These are phyloP conservation scores for Scrobipalpa atriplicella DNA, from an alignment of 2,888 invertebrate species.

Conservation along the genomic window DNA sequence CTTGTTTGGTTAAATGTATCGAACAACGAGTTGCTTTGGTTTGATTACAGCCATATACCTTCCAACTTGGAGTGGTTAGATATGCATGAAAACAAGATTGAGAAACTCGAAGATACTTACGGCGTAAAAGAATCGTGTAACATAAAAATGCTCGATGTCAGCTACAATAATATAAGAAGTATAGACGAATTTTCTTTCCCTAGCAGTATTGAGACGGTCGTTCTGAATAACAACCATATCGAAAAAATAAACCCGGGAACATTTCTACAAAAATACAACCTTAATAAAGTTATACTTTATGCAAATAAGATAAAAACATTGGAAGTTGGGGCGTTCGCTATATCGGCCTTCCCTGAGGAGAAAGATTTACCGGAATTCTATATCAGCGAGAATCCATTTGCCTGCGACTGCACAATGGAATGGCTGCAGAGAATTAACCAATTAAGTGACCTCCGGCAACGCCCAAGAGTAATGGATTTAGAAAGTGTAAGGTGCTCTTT, in stretches of 20 bases:
- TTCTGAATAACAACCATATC: constrained; percentile 89
- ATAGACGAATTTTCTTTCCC: constrained; percentile 88
- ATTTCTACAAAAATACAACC: constrained; percentile 86
- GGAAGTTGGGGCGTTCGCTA: constrained; percentile 87
- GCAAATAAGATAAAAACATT: constrained; percentile 88
- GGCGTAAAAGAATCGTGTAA: constrained; percentile 85
- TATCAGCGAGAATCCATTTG: constrained; percentile 91
- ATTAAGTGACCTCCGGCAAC: constrained; percentile 87
- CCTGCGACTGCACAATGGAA: constrained; percentile 94
- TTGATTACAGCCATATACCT: constrained; percentile 91
- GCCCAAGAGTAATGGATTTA: constrained; percentile 91
- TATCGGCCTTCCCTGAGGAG: constrained; percentile 85
- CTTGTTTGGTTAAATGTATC: constrained; percentile 92
- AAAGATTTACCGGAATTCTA: constrained; percentile 90
- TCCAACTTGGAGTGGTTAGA: constrained; percentile 90
- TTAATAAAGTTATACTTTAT: constrained; percentile 90
- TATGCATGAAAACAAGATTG: constrained; percentile 90
- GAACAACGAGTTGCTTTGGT: constrained; percentile 89
- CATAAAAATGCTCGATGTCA: constrained; percentile 90
- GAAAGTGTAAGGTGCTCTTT: constrained; percentile 90
- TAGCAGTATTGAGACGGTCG: constrained; percentile 87
- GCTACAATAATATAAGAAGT: constrained; percentile 87
- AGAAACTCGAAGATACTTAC: constrained; percentile 88
- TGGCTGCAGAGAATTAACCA: constrained; percentile 92
- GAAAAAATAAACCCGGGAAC: constrained; percentile 87